These are phyloP conservation scores for Camelus dromedarius DNA, from an alignment of 2,113 vertebrate species.

Conservation along the genomic window DNA sequence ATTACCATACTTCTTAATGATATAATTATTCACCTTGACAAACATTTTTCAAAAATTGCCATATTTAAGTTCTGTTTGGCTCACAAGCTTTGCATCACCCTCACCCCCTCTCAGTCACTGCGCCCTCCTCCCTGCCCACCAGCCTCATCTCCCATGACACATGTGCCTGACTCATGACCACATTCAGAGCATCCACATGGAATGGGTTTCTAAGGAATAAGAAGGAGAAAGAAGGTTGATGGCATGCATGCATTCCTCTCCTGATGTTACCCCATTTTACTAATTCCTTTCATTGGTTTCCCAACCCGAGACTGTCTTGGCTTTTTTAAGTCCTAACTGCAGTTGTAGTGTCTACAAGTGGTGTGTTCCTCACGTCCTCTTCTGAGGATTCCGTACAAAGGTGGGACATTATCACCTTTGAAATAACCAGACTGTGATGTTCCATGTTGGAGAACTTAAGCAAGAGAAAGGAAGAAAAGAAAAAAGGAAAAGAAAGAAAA, in stretches of 20 bases:
- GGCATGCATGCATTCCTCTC: background rate
- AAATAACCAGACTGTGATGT: background rate
- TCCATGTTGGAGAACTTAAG: constrained; percentile 13
- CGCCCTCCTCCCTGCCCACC: background rate
- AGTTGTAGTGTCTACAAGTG: background rate
- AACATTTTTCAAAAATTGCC: background rate
- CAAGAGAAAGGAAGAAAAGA: background rate
- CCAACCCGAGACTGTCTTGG: background rate
- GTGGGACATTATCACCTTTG: background rate
- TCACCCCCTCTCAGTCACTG: background rate
- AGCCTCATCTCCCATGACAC: background rate
- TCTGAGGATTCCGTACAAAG: background rate
- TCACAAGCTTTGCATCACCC: background rate
- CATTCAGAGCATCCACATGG: background rate
- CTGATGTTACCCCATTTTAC: background rate
- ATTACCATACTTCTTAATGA: background rate
- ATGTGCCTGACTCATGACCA: background rate
- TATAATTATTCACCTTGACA: constrained; percentile 6
- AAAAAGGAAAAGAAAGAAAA: too few relatives aligned
- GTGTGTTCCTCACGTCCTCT: background rate
- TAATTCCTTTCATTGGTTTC: background rate
- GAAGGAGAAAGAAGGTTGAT: background rate
- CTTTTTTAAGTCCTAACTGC: background rate
- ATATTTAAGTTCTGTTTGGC: background rate
- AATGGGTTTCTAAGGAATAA: background rate